These are phyloP conservation scores for Leptocoma aspasia DNA, from an alignment of 2,113 vertebrate genomes.

Conservation along the genomic window DNA sequence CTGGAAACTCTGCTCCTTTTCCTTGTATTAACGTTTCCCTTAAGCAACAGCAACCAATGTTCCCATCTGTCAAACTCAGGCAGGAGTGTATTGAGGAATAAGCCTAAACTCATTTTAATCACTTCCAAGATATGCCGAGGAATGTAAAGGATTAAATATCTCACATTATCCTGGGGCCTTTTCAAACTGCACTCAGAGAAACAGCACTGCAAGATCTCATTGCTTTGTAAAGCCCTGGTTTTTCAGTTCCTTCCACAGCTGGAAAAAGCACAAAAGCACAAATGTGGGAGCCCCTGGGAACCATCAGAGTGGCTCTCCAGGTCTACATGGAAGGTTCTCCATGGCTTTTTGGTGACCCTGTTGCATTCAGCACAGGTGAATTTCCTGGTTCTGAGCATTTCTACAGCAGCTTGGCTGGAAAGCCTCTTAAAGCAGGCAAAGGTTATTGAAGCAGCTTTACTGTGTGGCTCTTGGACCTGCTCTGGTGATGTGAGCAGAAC, in stretches of 20 bases:
- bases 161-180: background rate
- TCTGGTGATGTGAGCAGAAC: background rate
- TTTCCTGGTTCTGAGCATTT: background rate
- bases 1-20: background rate
- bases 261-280: background rate
- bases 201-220: background rate
- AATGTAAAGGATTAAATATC: conserved; percentile 29
- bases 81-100: background rate
- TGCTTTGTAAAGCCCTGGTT: background rate
- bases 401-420: background rate
- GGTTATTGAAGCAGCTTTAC: background rate
- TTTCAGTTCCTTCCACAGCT: background rate
- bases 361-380: background rate
- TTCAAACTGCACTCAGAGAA: background rate
- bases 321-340: background rate
- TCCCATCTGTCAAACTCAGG: conserved; percentile 20
- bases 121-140: background rate
- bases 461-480: background rate
- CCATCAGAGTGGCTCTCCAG: background rate
- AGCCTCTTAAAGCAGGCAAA: background rate
- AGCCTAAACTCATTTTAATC: conserved; percentile 32
- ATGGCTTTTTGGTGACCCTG: background rate
- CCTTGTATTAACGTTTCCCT: conserved; percentile 22
- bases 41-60: conserved; percentile 20
- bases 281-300: background rate